Base-by-base conservation (phyloP, 2,888 invertebrate genomes). In the Aricia artaxerxes region DNA sequence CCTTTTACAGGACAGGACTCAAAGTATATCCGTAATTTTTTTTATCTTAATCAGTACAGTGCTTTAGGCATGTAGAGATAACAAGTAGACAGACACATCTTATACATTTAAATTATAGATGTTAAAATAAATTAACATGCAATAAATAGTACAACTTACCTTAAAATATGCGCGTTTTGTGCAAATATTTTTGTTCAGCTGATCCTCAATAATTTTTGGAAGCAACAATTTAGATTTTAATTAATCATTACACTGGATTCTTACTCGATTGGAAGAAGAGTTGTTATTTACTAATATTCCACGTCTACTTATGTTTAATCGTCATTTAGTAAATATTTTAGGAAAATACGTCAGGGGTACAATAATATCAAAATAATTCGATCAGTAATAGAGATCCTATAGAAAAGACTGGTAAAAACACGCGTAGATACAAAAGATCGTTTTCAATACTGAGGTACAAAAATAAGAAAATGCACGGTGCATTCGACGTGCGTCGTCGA, bases 371-470 rank as follows among this genome's bases (percentile, higher is more conserved):
- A 69, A 35, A 69, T 69, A 69, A 69, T 38, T 69, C 35, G 64
- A 64, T 7, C 5, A 13, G 69, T 9, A 35, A 38, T 69, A 69
- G 13, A 38, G 35, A 35, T 64, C 64, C 3, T 35, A 38, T 76
- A 57, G 76, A 76, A 76, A 49, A 76, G 57, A 35, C 35, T 69
- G 6, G 57, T 76, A 76, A 57, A 76, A 75, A 53, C 3, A 16
- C 53, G 11, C 53, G 13, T 31, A 49, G 44, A 49, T 57, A 35
- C 57, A 35, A 31, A 53, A 24, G 53, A 35, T 44, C 5, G 16
- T 76, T 13, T 76, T 53, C 44, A 57, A 75, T 76, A 76, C 35
- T 57, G 57, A 35, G 35, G 49, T 76, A 76, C n/a, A 76, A 76
- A 76, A 76, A 76, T 76, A 76, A 16, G 53, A 57, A 57, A 76